Conservation (phyloP, 2,113 vertebrate species). For the Perca flavescens region DNA sequence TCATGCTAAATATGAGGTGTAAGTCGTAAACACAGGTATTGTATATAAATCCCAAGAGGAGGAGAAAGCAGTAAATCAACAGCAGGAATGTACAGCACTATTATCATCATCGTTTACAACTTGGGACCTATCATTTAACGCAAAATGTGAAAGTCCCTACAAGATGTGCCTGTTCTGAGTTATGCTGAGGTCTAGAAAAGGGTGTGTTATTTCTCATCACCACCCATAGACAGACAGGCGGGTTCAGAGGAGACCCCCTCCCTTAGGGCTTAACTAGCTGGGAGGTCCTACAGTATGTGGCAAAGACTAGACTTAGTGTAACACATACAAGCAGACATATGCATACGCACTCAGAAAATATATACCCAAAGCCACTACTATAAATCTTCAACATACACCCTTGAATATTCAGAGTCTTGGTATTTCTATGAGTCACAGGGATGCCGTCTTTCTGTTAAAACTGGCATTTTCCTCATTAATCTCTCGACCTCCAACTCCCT, state of each 20-base stretch:
- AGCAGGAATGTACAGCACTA: constrained; percentile 24
- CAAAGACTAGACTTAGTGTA: constrained; percentile 57
- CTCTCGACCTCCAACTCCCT: constrained; percentile 32
- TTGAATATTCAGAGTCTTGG: constrained; percentile 71
- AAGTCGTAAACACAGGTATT: constrained; percentile 17
- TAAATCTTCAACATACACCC: constrained; percentile 72
- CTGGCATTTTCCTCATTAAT: constrained; percentile 60
- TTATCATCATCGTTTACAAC: constrained; percentile 39
- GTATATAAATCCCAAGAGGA: constrained; percentile 19
- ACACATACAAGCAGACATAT: constrained; percentile 64
- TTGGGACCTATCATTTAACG: constrained; percentile 56
- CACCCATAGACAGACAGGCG: constrained; percentile 59
- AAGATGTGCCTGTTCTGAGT: constrained; percentile 60
- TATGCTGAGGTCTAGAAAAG: constrained; percentile 53
- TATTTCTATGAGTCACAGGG: constrained; percentile 71
- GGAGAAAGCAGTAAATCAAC: constrained; percentile 31
- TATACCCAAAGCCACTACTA: constrained; percentile 67
- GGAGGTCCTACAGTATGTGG: constrained; percentile 74
- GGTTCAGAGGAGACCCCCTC: constrained; percentile 67
- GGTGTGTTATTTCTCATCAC: constrained; percentile 71
- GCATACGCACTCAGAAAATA: constrained; percentile 68
- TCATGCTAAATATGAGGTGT: not conserved
- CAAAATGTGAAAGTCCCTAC: constrained; percentile 51
- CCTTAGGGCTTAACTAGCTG: constrained; percentile 69
- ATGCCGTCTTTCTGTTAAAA: constrained; percentile 49